phyloP scores from a whole-genome alignment of 1,140 invertebrate species.

The Palaemon carinicauda region DNA sequence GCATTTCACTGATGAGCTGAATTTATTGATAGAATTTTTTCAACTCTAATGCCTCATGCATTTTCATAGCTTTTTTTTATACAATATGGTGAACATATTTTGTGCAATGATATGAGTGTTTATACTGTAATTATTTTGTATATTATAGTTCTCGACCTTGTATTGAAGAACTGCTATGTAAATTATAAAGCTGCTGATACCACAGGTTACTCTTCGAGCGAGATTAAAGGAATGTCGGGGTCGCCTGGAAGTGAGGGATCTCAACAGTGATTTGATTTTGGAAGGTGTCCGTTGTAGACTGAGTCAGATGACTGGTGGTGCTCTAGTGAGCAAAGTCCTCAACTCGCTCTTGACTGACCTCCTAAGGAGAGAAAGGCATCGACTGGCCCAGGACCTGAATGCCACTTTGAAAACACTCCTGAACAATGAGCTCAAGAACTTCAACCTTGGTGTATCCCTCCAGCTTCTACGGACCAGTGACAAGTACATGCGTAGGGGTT shows the following conservation, averaged over 20 bases:
- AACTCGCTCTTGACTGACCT: conserved; percentile 41
- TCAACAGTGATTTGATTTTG: conserved; percentile 39
- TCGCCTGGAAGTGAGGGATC: conserved; percentile 39
- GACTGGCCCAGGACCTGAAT: conserved; percentile 38
- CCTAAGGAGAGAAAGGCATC: conserved; percentile 27
- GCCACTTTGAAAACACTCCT: conserved; percentile 43
- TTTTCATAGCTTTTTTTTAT: too few species aligned
- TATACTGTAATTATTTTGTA: not conserved
- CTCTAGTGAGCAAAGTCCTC: conserved; percentile 40
- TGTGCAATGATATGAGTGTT: too few species aligned
- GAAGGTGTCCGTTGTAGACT: conserved; percentile 33
- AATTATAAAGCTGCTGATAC: not conserved
- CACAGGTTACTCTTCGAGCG: conserved; percentile 50
- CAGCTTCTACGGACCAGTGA: conserved; percentile 57
- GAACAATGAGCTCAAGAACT: conserved; percentile 55
- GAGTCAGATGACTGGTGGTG: conserved; percentile 46
- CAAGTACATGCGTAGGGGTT: conserved; percentile 54
- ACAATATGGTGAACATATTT: too few species aligned
- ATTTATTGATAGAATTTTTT: too few species aligned
- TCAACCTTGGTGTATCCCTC: conserved; percentile 55
- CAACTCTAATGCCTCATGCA: too few species aligned
- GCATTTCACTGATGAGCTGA: too few species aligned
- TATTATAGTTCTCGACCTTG: not conserved
- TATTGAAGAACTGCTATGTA: too few species aligned
- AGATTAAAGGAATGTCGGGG: conserved; percentile 46